Evolutionary conservation across 2,797 vertebrate species (phyloP), one percentile per base, ranked within the genome.

Genomic region (Synaphobranchus kaupii): DNA sequence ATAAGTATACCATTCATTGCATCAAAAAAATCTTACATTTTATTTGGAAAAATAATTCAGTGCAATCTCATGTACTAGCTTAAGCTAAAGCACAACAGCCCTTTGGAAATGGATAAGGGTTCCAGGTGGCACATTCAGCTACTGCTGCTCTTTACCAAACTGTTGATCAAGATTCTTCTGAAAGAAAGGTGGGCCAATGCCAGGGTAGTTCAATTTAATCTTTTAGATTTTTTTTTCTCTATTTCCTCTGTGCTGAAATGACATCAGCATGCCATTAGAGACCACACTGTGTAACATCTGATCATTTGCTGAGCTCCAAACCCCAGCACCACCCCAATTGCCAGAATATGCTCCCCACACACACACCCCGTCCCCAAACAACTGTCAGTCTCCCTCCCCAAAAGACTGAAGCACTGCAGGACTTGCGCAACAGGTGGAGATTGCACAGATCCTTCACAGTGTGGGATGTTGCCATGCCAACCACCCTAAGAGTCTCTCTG

Each of bases 401-500:
- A 68, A 28, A 68, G 71, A 48, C 47, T 28, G 20, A 20, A 4
- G 22, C 22, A 13, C 44, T 52, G 60, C 63, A 52, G 47, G 34
- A 84, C 56, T 39, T 48, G 73, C 54, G 34, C 84, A 89, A 58
- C 84, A 83, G 86, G 84, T 86, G 84, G 76, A 63, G 22, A 85
- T 31, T 73, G 44, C 71, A 52, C 3, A 54, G 15, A 89, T 66
- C 83, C 34, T 22, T 87, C 83, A 50, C 84, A 63, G 50, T 39
- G 39, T 58, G 84, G 58, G 63, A 48, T 9, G 84, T 89, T 87
- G 88, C 68, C 54, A 89, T 86, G 66, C 50, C 84, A 89, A 87
- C 86, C 84, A 54, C 31, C 84, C 47, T 80, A 85, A 20, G 71
- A 31, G 25, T 7, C 22, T 9, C 66, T 50, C 22, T 63, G 39